Evolutionary conservation across 1,140 invertebrate species (phyloP).

Genomic region (Sarcophaga bullata): DNA sequence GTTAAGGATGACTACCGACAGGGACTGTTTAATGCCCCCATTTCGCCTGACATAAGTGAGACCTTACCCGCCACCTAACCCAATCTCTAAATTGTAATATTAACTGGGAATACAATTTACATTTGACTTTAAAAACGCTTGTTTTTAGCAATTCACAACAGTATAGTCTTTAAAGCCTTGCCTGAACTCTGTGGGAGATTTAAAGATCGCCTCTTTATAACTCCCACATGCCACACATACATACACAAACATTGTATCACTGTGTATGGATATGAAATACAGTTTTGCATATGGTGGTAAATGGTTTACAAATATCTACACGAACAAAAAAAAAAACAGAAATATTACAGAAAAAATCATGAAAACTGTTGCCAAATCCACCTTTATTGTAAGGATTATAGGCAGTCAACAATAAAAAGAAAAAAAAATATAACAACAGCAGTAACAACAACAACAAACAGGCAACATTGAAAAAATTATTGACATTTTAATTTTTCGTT

Average conservation of each 20-base stretch:
- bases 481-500: slow-evolving; percentile 27
- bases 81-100: too few relatives aligned
- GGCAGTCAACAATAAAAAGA: slow-evolving; percentile 1
- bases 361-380: not conserved
- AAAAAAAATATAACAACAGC: not conserved
- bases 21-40: too few relatives aligned
- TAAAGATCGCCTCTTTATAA: not conserved
- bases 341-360: not conserved
- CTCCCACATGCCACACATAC: not conserved
- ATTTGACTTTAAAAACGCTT: too few relatives aligned
- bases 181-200: too few relatives aligned
- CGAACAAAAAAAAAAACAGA: not conserved
- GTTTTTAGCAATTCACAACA: too few relatives aligned
- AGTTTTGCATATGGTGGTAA: not conserved
- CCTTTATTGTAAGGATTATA: slow-evolving; percentile 28
- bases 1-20: too few relatives aligned
- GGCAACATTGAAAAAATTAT: not conserved
- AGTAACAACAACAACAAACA: not conserved
- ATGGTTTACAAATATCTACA: not conserved
- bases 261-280: too few relatives aligned
- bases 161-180: too few relatives aligned
- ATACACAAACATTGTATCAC: not conserved
- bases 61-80: too few relatives aligned
- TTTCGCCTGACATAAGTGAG: too few relatives aligned
- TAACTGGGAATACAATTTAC: too few relatives aligned